Conservation (phyloP, 2,797 vertebrate species). For the Enteromius viviparus region DNA sequence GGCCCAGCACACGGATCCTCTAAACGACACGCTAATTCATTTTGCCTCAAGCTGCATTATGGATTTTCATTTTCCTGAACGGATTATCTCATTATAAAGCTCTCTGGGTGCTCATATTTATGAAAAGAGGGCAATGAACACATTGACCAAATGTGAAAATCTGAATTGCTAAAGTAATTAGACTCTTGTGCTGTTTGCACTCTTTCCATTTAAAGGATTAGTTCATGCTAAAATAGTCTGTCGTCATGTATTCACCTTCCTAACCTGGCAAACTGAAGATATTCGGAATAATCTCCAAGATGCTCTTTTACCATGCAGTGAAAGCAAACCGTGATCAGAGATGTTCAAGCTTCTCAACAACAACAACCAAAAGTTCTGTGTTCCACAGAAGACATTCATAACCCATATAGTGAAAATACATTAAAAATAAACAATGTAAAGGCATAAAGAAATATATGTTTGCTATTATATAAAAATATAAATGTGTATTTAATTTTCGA, state of each 20-base stretch:
- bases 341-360: background rate
- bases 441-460: no score
- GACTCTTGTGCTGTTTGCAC: slow-evolving; percentile 27
- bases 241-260: slow-evolving; percentile 45
- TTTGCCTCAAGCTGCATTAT: slow-evolving; percentile 38
- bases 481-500: no score
- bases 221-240: background rate
- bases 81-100: slow-evolving; percentile 28
- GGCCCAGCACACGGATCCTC: background rate
- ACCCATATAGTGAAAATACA: background rate
- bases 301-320: background rate
- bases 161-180: slow-evolving; percentile 32
- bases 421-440: no score
- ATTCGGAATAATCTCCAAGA: slow-evolving; percentile 11
- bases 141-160: slow-evolving; percentile 13
- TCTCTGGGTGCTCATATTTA: slow-evolving; percentile 12
- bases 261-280: slow-evolving; percentile 4
- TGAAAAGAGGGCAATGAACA: slow-evolving; percentile 27
- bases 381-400: background rate
- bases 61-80: slow-evolving; percentile 39
- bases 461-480: no score
- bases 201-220: slow-evolving; percentile 37
- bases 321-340: background rate
- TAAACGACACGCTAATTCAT: slow-evolving; percentile 29
- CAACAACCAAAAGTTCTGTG: background rate